Base-by-base conservation (phyloP, 2,113 vertebrate species). In the Arvicanthis niloticus region DNA sequence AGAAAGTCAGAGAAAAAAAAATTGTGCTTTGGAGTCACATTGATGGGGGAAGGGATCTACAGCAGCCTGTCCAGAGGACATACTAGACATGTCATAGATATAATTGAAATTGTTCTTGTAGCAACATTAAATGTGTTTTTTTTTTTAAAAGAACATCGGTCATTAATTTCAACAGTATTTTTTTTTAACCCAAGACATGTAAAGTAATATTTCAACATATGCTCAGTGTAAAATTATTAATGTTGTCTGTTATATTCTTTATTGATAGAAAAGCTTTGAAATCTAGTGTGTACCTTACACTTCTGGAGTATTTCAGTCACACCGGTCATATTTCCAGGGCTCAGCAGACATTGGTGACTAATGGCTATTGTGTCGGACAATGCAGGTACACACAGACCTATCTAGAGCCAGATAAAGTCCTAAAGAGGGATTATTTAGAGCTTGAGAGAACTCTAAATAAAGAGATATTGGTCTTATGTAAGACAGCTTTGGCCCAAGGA, bases 81-180 rank as follows among this genome's bases (percentile, higher is more conserved):
- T 53, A 7, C 0, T 56, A 29, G 2, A 1, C 1, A 31, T 58
- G 24, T 29, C 87, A 77, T 0, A 0, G 15, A 19, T 34, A 21
- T 11, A 67, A 91, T 73, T 73, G 29, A 84, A 75, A 70, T 53
- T 72, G 24, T 70, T 73, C 62, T 87, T 24, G 0, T 0, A n/a
- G 89, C 24, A 84, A 75, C 8, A 77, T 90, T 45, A 89, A 60
- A 60, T 62, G 48, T 31, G 1, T 9, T 3, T 12, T 72, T 12
- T 58, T 3, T 12, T 58, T 9, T 45, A 26, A 45, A 87, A 92
- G n/a, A 87, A 73, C 12, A 73, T 22, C 5, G 3, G 4, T 22
- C 68, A 90, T 73, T 88, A 86, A 94, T 90, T 76, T 85, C 31
- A 93, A 73, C 19, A 80, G 75, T 40, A 73, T 26, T 60, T 91